Conservation (phyloP, 2,888 invertebrate genomes). For the Pegoplata infirma region DNA sequence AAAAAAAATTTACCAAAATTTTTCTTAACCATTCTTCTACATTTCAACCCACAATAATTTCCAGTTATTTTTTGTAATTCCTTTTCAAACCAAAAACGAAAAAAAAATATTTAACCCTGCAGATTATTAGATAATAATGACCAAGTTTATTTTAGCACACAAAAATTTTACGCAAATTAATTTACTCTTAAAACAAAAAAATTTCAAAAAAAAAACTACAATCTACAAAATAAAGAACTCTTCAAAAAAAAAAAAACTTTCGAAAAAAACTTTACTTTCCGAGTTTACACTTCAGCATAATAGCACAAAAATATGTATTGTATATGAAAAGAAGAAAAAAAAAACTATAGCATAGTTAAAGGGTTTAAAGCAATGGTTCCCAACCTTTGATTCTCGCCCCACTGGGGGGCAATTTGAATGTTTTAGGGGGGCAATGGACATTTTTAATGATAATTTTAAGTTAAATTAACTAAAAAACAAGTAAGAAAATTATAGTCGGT, state of each 20-base stretch:
- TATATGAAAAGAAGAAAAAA: no score
- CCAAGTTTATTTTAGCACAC: conserved; percentile 11
- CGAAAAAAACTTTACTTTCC: background rate
- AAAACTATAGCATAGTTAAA: conserved; percentile 39
- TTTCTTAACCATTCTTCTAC: no score
- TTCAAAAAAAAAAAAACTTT: background rate
- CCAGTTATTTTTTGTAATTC: background rate
- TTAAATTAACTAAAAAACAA: no score
- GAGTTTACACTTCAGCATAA: conserved; percentile 18
- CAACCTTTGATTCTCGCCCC: no score
- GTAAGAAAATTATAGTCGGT: no score
- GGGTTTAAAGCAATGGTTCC: no score
- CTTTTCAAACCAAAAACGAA: background rate
- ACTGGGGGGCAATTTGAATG: no score
- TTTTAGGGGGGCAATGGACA: no score
- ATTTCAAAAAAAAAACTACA: background rate
- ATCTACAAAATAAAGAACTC: background rate
- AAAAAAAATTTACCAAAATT: no score
- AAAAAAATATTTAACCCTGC: no score
- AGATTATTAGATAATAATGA: conserved; percentile 53
- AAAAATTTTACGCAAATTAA: conserved; percentile 48
- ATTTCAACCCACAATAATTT: conserved; percentile 33
- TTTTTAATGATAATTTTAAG: no score
- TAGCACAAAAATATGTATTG: background rate
- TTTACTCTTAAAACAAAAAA: conserved; percentile 30